Percentiles rank a stretch among this genome's conserved stretches.
phyloP scores from a whole-genome alignment of 2,113 vertebrate genomes.

The Burhinus oedicnemus region DNA sequence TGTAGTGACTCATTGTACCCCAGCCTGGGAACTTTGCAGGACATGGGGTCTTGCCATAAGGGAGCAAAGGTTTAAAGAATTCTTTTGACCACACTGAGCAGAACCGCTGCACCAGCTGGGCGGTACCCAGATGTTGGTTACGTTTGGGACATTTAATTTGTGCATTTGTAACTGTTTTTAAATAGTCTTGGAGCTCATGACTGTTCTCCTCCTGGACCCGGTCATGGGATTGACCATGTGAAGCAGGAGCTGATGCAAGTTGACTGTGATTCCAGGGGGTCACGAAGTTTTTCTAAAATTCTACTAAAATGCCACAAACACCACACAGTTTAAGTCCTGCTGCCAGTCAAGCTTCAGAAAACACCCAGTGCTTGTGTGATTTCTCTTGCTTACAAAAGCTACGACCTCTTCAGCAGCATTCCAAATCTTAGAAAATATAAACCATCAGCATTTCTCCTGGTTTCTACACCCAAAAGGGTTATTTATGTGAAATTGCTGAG shows the following conservation, averaged over 20 bases:
- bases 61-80: neutral
- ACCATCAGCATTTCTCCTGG: neutral
- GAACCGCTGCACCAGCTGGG: neutral
- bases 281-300: neutral
- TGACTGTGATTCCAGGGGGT: neutral
- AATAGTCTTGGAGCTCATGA: neutral
- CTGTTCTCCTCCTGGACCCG: neutral
- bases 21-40: neutral
- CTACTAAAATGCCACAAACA: neutral
- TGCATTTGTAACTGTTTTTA: neutral
- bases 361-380: accelerated
- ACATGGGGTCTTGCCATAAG: accelerated
- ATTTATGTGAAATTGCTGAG: neutral
- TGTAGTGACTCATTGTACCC: neutral
- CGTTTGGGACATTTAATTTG: neutral
- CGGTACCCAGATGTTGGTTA: accelerated
- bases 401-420: neutral
- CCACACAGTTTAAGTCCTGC: neutral
- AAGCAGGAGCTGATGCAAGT: neutral
- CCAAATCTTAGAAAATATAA: neutral
- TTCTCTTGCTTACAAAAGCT: neutral
- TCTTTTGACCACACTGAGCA: neutral
- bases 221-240: neutral
- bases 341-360: neutral
- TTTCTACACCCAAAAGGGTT: neutral